Percentiles rank a stretch among this genome's conserved stretches.
These are phyloP conservation scores for Cyphomyrmex costatus DNA, from an alignment of 1,140 invertebrate species.

Conservation along the genomic window DNA sequence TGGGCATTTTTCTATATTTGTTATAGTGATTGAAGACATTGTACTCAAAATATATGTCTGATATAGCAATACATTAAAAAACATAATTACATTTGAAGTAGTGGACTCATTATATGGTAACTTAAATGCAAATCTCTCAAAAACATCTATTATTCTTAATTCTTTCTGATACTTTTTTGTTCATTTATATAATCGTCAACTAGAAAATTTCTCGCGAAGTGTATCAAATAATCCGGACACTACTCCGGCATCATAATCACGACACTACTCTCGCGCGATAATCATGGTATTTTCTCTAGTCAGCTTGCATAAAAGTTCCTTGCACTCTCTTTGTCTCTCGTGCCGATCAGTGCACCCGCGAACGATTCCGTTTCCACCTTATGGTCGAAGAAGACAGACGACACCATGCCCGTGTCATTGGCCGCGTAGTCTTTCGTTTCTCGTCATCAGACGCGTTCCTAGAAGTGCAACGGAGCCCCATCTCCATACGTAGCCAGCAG, in stretches of 20 bases:
- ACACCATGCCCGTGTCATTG: slow-evolving; percentile 46
- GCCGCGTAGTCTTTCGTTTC: slow-evolving; percentile 66
- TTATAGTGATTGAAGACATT: background rate
- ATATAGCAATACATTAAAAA: slow-evolving; percentile 2
- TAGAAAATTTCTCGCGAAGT: background rate
- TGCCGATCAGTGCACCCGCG: slow-evolving; percentile 38
- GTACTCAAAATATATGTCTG: background rate
- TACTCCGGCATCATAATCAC: no score
- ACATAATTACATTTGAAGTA: background rate
- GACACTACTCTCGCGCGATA: slow-evolving; percentile 69
- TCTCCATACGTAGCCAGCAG: slow-evolving; percentile 27
- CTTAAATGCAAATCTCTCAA: background rate
- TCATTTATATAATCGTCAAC: background rate
- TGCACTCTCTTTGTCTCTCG: slow-evolving; percentile 65
- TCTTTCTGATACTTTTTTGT: background rate
- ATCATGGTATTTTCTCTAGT: slow-evolving; percentile 70
- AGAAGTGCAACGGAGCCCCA: slow-evolving; percentile 67
- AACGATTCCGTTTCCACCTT: slow-evolving; percentile 54
- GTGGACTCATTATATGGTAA: background rate
- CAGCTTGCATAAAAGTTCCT: slow-evolving; percentile 68
- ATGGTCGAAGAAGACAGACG: slow-evolving; percentile 43
- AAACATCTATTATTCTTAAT: background rate
- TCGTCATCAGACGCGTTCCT: slow-evolving; percentile 67
- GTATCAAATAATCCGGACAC: slow-evolving; percentile 6
- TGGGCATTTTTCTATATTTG: background rate